Base-by-base conservation (phyloP, 2,113 vertebrate genomes). In the Planiliza haematocheilus region DNA sequence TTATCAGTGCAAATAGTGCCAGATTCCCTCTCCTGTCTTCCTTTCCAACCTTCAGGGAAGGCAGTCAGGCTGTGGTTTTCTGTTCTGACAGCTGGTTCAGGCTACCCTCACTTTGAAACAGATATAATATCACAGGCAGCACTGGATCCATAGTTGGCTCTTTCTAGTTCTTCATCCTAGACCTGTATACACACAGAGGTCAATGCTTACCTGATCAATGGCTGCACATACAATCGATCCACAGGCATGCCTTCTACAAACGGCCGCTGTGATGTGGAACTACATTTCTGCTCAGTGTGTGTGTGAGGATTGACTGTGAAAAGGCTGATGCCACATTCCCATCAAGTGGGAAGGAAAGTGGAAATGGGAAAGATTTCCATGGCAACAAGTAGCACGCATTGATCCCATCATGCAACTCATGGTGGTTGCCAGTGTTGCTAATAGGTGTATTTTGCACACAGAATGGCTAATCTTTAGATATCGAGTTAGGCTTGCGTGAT, bases 171-270 rank as follows among this genome's bases (percentile, higher is more conserved):
- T 74, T 85, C 79, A 50, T 77, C 85, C 13, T 6, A 39, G 82
- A 63, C 71, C 72, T 63, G 52, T 34, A 17, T 60, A 49, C 17
- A 10, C 77, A 70, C 69, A 74, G 70, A 88, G 87, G 82, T 93
- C 91, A 85, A 78, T 79, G 74, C 81, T 70, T 77, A 43, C 57
- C 70, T 70, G 86, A 89, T 94, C 91, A 89, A 86, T 94, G 50
- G 63, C 61, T 67, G 76, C 89, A 88, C 92, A 89, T 89, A 83
- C 74, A 70, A 87, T 86, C 66, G 84, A 91, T 91, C 82, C 43
- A 38, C 55, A 66, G 64, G 53, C 52, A 75, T 62, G 71, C 50
- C 75, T 88, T 79, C 45, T 62, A 30, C 50, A 74, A 69, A 69
- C 16, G 9, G 67, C 12, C 48, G 42, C 69, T 80, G 72, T 70